These are phyloP conservation scores for Drosophila phalerata DNA, from an alignment of 2,888 invertebrate species.

Conservation along the genomic window DNA sequence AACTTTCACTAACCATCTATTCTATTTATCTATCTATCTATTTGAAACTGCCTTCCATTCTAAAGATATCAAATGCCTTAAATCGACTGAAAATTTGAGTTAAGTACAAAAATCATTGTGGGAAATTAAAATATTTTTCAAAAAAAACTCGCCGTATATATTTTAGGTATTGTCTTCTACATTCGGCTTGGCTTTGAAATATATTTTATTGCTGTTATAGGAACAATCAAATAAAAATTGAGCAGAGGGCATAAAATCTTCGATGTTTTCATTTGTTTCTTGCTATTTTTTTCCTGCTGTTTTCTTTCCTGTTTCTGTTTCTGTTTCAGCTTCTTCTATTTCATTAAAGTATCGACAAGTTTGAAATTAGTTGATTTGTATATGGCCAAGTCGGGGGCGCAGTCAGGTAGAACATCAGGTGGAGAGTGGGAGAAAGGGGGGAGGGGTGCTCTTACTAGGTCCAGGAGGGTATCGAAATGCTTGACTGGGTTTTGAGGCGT, in stretches of 20 bases:
- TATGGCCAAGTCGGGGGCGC: constrained; percentile 42
- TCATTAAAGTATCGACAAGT: constrained; percentile 72
- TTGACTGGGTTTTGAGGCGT: constrained; percentile 44
- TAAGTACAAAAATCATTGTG: too few relatives aligned
- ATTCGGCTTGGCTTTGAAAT: too few relatives aligned
- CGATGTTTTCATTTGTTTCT: neutral
- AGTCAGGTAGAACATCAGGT: constrained; percentile 44
- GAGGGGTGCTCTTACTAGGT: neutral
- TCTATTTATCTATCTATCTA: too few relatives aligned
- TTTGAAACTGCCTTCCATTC: too few relatives aligned
- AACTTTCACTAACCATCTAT: too few relatives aligned
- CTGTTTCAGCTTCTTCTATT: constrained; percentile 32
- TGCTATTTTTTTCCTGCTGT: constrained; percentile 10
- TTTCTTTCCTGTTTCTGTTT: constrained; percentile 16
- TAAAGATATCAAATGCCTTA: too few relatives aligned
- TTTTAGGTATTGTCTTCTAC: too few relatives aligned
- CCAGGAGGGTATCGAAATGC: constrained; percentile 47
- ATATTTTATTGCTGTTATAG: too few relatives aligned
- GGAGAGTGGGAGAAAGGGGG: neutral
- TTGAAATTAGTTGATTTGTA: constrained; percentile 77
- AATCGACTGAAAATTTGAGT: too few relatives aligned
- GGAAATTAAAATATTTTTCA: too few relatives aligned
- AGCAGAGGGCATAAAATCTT: neutral
- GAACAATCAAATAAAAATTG: neutral
- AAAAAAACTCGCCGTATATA: too few relatives aligned